These are phyloP conservation scores for Ailurus styani DNA, from an alignment of 2,113 vertebrate genomes.

Conservation along the genomic window DNA sequence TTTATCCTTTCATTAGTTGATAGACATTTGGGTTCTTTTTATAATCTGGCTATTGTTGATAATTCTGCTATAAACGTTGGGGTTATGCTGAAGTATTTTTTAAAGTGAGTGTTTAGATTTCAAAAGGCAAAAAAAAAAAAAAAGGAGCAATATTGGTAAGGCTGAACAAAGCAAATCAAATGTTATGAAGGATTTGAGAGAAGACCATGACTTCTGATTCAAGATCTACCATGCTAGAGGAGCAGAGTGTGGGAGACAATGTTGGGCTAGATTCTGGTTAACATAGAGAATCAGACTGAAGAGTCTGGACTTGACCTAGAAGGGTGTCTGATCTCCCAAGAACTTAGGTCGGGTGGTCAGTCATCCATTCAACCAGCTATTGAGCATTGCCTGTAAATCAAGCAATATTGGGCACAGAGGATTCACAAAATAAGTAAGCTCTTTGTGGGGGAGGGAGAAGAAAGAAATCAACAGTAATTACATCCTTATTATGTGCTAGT, in stretches of 20 bases:
- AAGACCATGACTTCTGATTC: neutral
- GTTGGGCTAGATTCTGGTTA: neutral
- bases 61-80: neutral
- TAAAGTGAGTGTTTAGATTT: neutral
- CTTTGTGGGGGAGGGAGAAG: neutral
- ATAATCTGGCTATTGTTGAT: neutral
- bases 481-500: neutral
- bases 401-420: neutral
- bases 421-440: neutral
- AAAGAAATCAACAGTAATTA: neutral
- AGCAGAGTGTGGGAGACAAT: neutral
- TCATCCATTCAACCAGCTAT: neutral
- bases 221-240: neutral
- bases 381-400: neutral
- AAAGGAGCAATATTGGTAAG: neutral
- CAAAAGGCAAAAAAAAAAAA: neutral
- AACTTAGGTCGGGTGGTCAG: neutral
- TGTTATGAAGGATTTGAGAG: neutral
- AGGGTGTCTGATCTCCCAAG: neutral
- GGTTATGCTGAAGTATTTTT: neutral
- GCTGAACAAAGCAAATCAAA: neutral
- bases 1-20: neutral
- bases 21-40: neutral
- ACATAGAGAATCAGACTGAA: neutral
- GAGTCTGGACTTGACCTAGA: neutral